Conservation (phyloP, 2,113 vertebrate genomes). For the Oostethus manadensis region DNA sequence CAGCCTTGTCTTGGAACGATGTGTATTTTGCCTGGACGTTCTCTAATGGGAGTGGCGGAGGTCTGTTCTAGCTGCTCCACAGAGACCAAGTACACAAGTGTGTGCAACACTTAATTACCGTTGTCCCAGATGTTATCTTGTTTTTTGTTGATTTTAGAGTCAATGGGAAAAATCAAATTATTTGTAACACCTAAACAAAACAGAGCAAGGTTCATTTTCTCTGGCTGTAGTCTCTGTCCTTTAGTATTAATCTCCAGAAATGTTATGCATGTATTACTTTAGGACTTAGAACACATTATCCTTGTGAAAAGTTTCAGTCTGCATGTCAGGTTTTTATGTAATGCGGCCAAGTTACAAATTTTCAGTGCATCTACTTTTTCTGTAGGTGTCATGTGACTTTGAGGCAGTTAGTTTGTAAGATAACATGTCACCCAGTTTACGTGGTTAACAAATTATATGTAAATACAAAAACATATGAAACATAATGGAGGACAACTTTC, state of each 20-base stretch:
- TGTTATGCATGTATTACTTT: background rate
- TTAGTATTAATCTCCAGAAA: conserved; percentile 5
- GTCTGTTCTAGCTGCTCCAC: conserved; percentile 35
- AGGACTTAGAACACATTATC: background rate
- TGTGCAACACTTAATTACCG: conserved; percentile 38
- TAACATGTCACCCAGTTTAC: no score
- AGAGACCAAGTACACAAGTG: conserved; percentile 8
- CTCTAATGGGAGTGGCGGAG: conserved; percentile 39
- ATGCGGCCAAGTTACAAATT: no score
- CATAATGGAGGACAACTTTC: no score
- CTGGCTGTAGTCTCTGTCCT: conserved; percentile 27
- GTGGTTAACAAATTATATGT: no score
- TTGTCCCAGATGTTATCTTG: conserved; percentile 51
- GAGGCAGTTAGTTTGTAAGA: no score
- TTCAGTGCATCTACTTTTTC: no score
- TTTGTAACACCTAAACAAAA: conserved; percentile 13
- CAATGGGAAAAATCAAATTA: conserved; percentile 21
- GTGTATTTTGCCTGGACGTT: conserved; percentile 12
- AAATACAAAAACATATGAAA: no score
- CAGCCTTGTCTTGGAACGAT: conserved; percentile 8
- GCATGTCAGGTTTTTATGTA: no score
- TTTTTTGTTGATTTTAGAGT: conserved; percentile 17
- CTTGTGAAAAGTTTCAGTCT: background rate
- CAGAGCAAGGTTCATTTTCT: conserved; percentile 8
- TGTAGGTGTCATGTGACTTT: no score